These are phyloP conservation scores for Subacronicta megacephala DNA, from an alignment of 2,888 invertebrate species.

Conservation along the genomic window DNA sequence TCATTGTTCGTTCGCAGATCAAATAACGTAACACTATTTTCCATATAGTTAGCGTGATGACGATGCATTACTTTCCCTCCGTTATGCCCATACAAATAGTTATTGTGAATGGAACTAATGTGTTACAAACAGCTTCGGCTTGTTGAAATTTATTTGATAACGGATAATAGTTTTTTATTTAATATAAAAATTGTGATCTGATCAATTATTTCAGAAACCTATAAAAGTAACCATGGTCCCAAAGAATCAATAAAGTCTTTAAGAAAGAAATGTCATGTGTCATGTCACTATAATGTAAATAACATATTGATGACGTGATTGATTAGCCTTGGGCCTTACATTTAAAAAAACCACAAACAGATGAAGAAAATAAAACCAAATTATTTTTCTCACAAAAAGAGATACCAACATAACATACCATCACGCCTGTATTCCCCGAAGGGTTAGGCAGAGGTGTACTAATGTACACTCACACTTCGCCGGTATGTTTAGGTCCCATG, in stretches of 20 bases:
- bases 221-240: too few species aligned
- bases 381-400: slow-evolving; percentile 19
- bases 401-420: too few species aligned
- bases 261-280: too few species aligned
- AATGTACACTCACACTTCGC: too few species aligned
- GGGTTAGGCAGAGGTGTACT: too few species aligned
- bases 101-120: slow-evolving; percentile 29
- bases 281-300: too few species aligned
- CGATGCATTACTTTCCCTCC: slow-evolving; percentile 53
- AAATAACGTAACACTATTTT: slow-evolving; percentile 56
- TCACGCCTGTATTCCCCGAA: too few species aligned
- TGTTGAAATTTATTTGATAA: neutral
- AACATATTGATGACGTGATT: neutral
- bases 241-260: too few species aligned
- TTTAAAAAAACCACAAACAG: neutral
- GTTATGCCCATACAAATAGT: slow-evolving; percentile 20
- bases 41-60: slow-evolving; percentile 59
- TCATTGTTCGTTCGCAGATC: slow-evolving; percentile 53
- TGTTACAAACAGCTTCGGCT: slow-evolving; percentile 29
- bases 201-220: too few species aligned
- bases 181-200: too few species aligned
- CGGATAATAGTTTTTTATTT: too few species aligned
- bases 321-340: neutral
- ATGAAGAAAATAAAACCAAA: neutral
- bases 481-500: too few species aligned